These are phyloP conservation scores for Drosophila arawakana DNA, from an alignment of 1,140 invertebrate species.

Conservation along the genomic window DNA sequence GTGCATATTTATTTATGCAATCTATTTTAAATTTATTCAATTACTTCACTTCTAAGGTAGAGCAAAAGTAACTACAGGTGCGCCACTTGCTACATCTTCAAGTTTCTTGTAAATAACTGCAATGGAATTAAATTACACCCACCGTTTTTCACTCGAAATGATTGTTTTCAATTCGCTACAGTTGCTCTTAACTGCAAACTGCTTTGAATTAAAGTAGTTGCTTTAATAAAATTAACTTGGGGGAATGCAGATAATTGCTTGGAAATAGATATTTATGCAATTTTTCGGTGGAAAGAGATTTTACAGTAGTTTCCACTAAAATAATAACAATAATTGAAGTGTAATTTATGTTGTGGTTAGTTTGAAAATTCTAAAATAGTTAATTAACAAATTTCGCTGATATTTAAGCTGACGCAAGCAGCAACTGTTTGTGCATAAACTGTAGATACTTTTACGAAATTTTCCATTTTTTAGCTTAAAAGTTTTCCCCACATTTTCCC, in stretches of 20 bases:
- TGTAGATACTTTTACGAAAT: neutral
- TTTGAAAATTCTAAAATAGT: neutral
- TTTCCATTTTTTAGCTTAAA: constrained; percentile 6
- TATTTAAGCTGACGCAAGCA: neutral
- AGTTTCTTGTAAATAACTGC: neutral
- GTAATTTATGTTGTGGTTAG: neutral
- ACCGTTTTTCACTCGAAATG: neutral
- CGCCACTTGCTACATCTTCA: neutral
- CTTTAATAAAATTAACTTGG: neutral
- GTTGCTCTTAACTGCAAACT: neutral
- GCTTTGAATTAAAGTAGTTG: neutral
- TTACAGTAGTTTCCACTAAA: neutral
- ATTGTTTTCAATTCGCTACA: neutral
- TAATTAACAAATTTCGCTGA: neutral
- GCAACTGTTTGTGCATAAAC: neutral
- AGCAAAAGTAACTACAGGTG: constrained; percentile 6
- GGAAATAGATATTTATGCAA: too few species aligned
- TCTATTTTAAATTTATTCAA: constrained; percentile 48
- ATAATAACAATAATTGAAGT: too few species aligned
- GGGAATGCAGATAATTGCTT: neutral
- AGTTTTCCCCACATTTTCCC: neutral
- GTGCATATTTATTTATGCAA: constrained; percentile 50
- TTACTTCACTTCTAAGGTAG: constrained; percentile 28
- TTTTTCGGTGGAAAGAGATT: neutral
- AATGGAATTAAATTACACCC: neutral